Evolutionary conservation across 2,797 vertebrate genomes (phyloP).

Genomic region (Pseudochirops corinnae): DNA sequence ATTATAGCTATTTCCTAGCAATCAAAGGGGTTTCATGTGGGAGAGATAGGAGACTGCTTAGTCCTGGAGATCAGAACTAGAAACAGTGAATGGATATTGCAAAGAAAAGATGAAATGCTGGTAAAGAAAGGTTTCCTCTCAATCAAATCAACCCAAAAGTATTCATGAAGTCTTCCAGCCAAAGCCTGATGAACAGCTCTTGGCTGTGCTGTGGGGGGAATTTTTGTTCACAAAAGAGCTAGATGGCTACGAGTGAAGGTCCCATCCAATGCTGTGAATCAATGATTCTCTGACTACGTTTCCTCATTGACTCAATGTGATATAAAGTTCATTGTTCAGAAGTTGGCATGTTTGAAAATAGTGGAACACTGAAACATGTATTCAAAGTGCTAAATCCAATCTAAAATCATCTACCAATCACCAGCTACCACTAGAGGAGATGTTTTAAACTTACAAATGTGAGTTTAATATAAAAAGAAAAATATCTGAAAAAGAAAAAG

Average conservation of each 20-base stretch:
- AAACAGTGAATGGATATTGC: not conserved
- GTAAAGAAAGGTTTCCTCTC: not conserved
- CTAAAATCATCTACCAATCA: slow-evolving; percentile 56
- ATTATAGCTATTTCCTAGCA: not conserved
- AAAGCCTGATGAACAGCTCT: not conserved
- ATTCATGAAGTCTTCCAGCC: not conserved
- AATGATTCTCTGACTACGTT: not conserved
- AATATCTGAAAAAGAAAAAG: slow-evolving; percentile 73
- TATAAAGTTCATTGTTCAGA: slow-evolving; percentile 43
- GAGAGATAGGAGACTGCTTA: not conserved
- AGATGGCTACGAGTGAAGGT: not conserved
- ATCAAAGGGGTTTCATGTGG: not conserved
- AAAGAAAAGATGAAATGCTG: not conserved
- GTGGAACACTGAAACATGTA: slow-evolving; percentile 70
- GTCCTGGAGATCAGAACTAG: not conserved
- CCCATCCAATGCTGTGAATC: not conserved
- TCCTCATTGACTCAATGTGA: slow-evolving; percentile 54
- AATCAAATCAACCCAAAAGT: not conserved
- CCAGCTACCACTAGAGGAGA: slow-evolving; percentile 45
- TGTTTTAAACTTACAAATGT: slow-evolving; percentile 73
- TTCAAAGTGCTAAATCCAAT: slow-evolving; percentile 76
- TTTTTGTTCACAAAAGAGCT: not conserved
- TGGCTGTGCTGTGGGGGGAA: not conserved
- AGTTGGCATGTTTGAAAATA: slow-evolving; percentile 59
- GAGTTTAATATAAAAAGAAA: slow-evolving; percentile 78